Evolutionary conservation across 1,140 invertebrate species (phyloP), one percentile per base, ranked within the genome.

Genomic region (Lordiphosa mommai): DNA sequence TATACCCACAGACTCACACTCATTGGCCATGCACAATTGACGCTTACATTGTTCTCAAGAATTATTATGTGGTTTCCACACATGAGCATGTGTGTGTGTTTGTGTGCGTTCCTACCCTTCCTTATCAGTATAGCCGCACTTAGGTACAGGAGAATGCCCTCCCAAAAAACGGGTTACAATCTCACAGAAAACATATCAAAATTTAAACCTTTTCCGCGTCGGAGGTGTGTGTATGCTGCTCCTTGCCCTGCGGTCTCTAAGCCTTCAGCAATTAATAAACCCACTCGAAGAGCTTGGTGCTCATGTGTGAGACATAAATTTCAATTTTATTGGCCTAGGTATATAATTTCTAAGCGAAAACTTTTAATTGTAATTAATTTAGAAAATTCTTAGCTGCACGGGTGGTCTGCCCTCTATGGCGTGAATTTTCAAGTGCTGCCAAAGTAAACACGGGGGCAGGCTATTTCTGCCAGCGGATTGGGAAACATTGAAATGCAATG

Each of bases 321-420:
- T 84, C 59, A 60, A 84, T 84, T 82, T 84, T 72, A 84, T 77
- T 84, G 68, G 79, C 79, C 72, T 72, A 84, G 77, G 77, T 82
- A 68, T 56, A 43, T 51, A 29, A 27, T 12, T 38, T 50, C 37
- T 38, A 23, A 33, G 33, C 38, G 23, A 30, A 66, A 79, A 74
- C 56, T 84, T 84, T 85, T 84, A 77, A 84, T 84, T 84, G 79
- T 84, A 65, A 84, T 84, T 84, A 84, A 84, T 84, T 84, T 77
- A 20, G 57, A 64, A 74, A 58, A 50, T 68, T 69, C 48, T 55
- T 37, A 38, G 17, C 29, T 46, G 14, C 14, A 44, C 80, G 77
- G 77, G 77, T 84, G 77, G 76, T 69, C 76, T 36, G 16, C 13
- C 34, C 34, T 46, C 37, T 46, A 16, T 57, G 38, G 5, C 17